Evolutionary conservation across 2,888 invertebrate species (phyloP), one percentile per base, ranked within the genome.

Genomic region (Thyatira batis): DNA sequence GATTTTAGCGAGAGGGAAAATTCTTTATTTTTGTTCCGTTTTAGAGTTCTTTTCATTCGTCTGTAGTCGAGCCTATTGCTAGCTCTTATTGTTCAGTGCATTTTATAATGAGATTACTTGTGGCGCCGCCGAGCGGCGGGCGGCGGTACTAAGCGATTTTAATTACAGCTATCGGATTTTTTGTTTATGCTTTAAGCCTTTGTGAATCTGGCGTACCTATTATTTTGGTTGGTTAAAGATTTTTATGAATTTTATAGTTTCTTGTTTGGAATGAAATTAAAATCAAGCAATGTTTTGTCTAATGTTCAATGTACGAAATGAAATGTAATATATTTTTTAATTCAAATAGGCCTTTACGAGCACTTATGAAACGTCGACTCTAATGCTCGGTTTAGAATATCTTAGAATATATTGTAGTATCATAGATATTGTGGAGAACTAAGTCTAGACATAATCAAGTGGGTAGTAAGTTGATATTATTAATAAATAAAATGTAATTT

Each of bases 1-100:
- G 73, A 74, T 76, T 76, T 76, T 67, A 75, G 66, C 70, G 68
- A 73, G 73, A 73, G 74, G 69, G 66, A 69, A 70, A 58, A 60
- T 64, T 67, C 65, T 73, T 64, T 61, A 55, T 61, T 54, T 66
- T 60, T 10, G 20, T 48, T 48, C 27, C 21, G 13, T 27, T 46
- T 8, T 58, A 55, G 54, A 60, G 53, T 58, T 64, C 63, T 61
- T 63, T 73, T 73, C 63, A 72, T 64, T 57, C 68, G 58, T 62
- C 55, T 61, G 60, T 54, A 54, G 58, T 56, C 58, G 55, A 58
- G 58, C 61, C 50, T 58, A 65, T 66, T 61, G 65, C 61, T 67
- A 17, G 46, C n/a, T 45, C 28, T 48, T 58, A 59, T 55, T 57
- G 65, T 63, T 60, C 62, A 66, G 58, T 61, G 63, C 58, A 58